phyloP scores from a whole-genome alignment of 2,888 invertebrate species.

The Catocala fraxini region DNA sequence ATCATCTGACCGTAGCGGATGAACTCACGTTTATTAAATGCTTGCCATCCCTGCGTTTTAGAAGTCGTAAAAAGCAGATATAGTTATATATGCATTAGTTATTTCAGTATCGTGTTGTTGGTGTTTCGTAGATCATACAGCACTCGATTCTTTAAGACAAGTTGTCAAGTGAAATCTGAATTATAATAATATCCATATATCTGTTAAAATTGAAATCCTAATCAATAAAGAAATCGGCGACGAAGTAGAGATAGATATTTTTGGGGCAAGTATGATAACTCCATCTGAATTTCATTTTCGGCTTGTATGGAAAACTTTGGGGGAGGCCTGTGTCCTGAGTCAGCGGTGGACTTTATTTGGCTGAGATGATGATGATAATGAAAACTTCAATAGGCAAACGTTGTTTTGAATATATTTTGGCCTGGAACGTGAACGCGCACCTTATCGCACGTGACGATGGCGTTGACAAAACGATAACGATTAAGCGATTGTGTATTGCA shows the following conservation, averaged over 20 bases:
- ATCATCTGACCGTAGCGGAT: neutral
- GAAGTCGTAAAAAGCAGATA: conserved; percentile 81
- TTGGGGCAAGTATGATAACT: too few relatives aligned
- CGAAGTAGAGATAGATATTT: too few relatives aligned
- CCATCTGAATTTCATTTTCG: too few relatives aligned
- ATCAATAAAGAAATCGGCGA: too few relatives aligned
- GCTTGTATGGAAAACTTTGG: too few relatives aligned
- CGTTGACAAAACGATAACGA: conserved; percentile 47
- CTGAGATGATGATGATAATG: too few relatives aligned
- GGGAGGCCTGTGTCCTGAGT: too few relatives aligned
- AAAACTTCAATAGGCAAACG: neutral
- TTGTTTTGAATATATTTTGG: conserved; percentile 9
- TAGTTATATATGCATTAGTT: conserved; percentile 73
- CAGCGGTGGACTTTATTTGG: too few relatives aligned
- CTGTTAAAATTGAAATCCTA: too few relatives aligned
- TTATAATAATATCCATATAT: neutral
- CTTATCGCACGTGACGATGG: conserved; percentile 43
- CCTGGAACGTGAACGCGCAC: conserved; percentile 10
- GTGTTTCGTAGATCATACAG: conserved; percentile 38
- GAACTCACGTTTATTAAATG: conserved; percentile 5
- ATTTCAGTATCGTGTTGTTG: conserved; percentile 70
- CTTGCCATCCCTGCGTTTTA: conserved; percentile 62
- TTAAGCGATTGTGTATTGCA: conserved; percentile 31
- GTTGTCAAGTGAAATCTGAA: neutral
- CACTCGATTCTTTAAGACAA: neutral